Evolutionary conservation across 2,113 vertebrate species (phyloP), one percentile per base, ranked within the genome.

Genomic region (Sturnira hondurensis): DNA sequence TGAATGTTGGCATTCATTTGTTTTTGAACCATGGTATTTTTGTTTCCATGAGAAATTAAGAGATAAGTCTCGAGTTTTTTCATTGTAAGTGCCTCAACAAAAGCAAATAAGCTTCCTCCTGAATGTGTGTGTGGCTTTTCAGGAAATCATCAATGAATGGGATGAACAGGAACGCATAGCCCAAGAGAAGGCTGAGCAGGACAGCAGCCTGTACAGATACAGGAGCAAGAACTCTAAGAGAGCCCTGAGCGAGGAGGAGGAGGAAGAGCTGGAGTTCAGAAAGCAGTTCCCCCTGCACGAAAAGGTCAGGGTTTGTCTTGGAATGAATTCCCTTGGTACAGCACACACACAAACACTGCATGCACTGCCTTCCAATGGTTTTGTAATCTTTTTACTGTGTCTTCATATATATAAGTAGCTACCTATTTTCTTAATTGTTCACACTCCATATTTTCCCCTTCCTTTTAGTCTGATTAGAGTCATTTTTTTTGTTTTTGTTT

Each of bases 111-210:
- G 24, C 68, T 82, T 54, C 61, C 14, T 36, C 73, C 31, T 50
- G 58, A 98, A 98, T 97, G 20, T 96, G 93, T 97, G 20, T 96
- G 93, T 97, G 54, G 63, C 96, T 96, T 96, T 82, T 41, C 68
- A 99, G 99, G 98, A 98, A 28, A 98, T 99, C 96, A 98, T 99
- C 96, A 99, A 99, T 58, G 99, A 99, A 58, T 99, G 99, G 99
- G 99, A 99, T 63, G 99, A 99, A 31, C 99, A 99, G 98, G 99
- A 99, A 71, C 98, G 98, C 31, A 89, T 73, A 58, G 98, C 97
- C 28, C 98, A 98, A 71, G 99, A 99, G 96, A 97, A 41, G 83
- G 99, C 99, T 78, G 98, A 99, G 89, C 97, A 98, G 97, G 98
- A 99, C 92, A 98, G 43, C 76, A 99, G 98, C 93, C 96, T 99